Conservation (phyloP, 2,888 invertebrate species). For the Sminthurides aquaticus region DNA sequence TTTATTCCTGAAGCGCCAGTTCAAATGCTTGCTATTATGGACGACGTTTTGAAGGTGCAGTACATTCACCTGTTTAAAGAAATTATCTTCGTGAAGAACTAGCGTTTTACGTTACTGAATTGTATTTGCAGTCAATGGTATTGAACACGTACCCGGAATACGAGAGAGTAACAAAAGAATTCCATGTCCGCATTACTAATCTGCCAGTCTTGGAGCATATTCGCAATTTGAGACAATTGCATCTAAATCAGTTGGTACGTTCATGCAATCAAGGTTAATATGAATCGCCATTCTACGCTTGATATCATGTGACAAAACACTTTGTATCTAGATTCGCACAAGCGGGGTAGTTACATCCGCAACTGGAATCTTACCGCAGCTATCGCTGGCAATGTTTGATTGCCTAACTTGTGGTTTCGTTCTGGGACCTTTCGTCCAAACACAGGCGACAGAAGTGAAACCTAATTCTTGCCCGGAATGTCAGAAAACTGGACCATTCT, state of each 20-base stretch:
- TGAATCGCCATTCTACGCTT: neutral
- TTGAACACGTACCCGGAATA: conserved; percentile 92
- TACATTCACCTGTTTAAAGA: conserved; percentile 11
- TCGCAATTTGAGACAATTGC: conserved; percentile 67
- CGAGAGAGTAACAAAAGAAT: conserved; percentile 84
- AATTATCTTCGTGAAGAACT: neutral
- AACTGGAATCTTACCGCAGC: conserved; percentile 89
- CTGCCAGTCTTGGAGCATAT: conserved; percentile 93
- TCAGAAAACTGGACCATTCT: conserved; percentile 56
- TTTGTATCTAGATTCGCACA: conserved; percentile 53
- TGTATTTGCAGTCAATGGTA: conserved; percentile 55
- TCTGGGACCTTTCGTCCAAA: conserved; percentile 92
- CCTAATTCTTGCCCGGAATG: conserved; percentile 97
- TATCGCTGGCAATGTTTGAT: conserved; percentile 93
- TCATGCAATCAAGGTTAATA: neutral
- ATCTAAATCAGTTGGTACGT: conserved; percentile 79
- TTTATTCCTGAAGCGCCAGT: conserved; percentile 95
- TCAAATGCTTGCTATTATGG: conserved; percentile 93
- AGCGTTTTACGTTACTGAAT: conserved; percentile 43
- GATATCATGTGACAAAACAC: neutral
- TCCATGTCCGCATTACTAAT: conserved; percentile 90
- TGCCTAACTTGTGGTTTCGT: conserved; percentile 92
- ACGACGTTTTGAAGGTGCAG: conserved; percentile 68
- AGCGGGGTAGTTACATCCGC: conserved; percentile 92
- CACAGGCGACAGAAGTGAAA: conserved; percentile 84